Evolutionary conservation across 2,888 invertebrate species (phyloP).

Genomic region (Tenthredo notha): DNA sequence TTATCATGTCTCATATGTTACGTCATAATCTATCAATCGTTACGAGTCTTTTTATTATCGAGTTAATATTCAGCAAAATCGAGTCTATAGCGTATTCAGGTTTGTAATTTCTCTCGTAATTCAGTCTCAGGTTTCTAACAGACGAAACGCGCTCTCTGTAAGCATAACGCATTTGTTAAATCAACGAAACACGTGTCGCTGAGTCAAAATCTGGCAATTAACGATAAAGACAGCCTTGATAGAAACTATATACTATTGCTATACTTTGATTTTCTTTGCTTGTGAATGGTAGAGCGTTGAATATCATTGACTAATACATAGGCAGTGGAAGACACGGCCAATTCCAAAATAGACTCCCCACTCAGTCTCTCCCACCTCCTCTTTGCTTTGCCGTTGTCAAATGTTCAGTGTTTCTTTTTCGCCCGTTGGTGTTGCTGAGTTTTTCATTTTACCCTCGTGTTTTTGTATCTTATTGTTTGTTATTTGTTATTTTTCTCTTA

Average conservation of each 20-base stretch:
- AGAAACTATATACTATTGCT: no score
- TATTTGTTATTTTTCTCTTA: background rate
- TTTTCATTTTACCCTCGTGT: conserved; percentile 52
- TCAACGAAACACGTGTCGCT: no score
- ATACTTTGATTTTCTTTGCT: background rate
- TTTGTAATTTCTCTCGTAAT: no score
- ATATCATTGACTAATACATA: conserved; percentile 51
- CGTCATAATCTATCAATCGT: no score
- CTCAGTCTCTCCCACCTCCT: conserved; percentile 43
- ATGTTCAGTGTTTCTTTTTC: conserved; percentile 66
- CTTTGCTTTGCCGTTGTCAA: background rate
- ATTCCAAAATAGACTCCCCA: conserved; percentile 69
- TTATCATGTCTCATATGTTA: no score
- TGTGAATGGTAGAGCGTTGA: background rate
- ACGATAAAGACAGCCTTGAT: conserved; percentile 16
- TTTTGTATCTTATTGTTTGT: background rate
- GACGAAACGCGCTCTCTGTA: no score
- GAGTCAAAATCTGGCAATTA: background rate
- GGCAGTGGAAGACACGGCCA: conserved; percentile 52
- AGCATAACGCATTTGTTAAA: no score
- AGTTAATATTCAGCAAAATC: no score
- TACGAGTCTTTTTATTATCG: no score
- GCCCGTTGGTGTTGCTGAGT: conserved; percentile 63
- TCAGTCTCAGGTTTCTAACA: no score
- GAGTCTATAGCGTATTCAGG: no score